Conservation (phyloP, 2,113 vertebrate species). For the Alethe castanea region DNA sequence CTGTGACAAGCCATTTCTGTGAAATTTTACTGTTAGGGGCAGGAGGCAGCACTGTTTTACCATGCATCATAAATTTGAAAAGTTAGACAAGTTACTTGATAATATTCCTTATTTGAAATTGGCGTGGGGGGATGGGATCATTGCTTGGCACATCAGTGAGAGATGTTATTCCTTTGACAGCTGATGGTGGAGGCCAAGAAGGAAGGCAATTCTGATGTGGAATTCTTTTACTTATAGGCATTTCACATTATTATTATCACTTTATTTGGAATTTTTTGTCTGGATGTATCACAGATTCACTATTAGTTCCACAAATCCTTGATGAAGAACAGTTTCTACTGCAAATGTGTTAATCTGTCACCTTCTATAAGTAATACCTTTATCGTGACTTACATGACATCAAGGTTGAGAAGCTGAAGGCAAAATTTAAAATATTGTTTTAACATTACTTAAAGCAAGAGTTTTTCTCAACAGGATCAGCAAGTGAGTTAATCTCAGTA, state of each 20-base stretch:
- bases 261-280: background rate
- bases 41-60: constrained; percentile 7
- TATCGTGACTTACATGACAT: background rate
- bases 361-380: background rate
- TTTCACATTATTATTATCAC: background rate
- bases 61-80: background rate
- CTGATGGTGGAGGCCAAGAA: background rate
- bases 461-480: background rate
- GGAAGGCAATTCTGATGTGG: background rate
- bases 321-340: background rate
- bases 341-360: background rate
- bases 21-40: constrained; percentile 23
- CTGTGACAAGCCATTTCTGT: constrained; percentile 49
- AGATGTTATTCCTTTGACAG: background rate
- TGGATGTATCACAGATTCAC: background rate
- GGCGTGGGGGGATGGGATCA: background rate
- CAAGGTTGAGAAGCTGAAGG: background rate
- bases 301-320: background rate
- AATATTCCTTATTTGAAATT: background rate
- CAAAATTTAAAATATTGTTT: background rate
- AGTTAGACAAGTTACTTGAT: constrained; percentile 48
- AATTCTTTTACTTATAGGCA: background rate
- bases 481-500: background rate
- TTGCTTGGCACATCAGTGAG: background rate
- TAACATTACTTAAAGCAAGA: background rate